Conservation (phyloP, 1,140 invertebrate genomes). For the Ooceraea biroi region DNA sequence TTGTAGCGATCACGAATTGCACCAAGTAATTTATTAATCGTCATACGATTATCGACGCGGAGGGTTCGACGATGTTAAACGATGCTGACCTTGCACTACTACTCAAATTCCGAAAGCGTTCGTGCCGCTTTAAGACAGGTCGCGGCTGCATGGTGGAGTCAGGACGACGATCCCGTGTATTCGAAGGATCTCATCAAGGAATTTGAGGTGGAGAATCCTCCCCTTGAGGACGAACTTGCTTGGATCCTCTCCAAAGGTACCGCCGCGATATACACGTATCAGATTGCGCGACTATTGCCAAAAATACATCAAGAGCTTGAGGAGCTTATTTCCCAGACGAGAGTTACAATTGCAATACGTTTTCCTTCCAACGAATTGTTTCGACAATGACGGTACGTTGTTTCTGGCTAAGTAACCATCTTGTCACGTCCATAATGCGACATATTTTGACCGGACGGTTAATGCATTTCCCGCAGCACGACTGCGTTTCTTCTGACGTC, state of each 20-base stretch:
- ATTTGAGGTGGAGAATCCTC: slow-evolving; percentile 91
- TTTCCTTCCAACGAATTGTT: too few species aligned
- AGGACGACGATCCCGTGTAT: slow-evolving; percentile 90
- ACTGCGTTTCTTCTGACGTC: neutral
- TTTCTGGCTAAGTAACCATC: too few species aligned
- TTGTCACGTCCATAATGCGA: too few species aligned
- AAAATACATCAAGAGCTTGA: neutral
- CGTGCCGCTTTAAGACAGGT: slow-evolving; percentile 76
- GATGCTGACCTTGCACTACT: slow-evolving; percentile 93
- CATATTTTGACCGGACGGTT: neutral
- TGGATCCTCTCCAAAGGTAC: slow-evolving; percentile 91
- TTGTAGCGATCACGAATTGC: neutral
- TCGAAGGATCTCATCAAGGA: slow-evolving; percentile 94
- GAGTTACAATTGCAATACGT: too few species aligned
- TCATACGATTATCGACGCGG: neutral
- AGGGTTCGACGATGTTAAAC: slow-evolving; percentile 44
- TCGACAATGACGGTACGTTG: too few species aligned
- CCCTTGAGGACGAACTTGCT: slow-evolving; percentile 90
- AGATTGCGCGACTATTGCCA: neutral
- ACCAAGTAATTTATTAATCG: neutral
- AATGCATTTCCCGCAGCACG: neutral
- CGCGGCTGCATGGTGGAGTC: slow-evolving; percentile 87
- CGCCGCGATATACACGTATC: slow-evolving; percentile 50
- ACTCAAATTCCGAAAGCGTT: slow-evolving; percentile 88
- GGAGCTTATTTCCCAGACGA: too few species aligned